These are phyloP conservation scores for Hypomecis atomaria DNA, from an alignment of 2,888 invertebrate genomes.

Conservation along the genomic window DNA sequence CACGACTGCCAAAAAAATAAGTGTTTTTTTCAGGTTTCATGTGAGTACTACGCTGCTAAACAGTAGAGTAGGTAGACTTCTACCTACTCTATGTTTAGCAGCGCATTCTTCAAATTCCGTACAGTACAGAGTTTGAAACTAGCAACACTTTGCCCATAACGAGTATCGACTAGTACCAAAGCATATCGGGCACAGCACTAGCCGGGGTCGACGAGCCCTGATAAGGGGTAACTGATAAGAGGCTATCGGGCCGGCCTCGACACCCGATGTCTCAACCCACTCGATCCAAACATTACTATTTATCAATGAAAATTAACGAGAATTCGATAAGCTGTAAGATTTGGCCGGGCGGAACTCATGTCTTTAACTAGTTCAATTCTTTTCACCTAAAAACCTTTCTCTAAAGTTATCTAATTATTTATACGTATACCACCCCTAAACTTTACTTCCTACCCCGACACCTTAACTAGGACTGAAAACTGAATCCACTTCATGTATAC, in stretches of 20 bases:
- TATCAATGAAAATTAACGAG: slow-evolving; percentile 51
- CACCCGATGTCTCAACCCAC: slow-evolving; percentile 48
- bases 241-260: slow-evolving; percentile 49
- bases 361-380: too few relatives aligned
- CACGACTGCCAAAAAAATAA: too few relatives aligned
- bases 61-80: too few relatives aligned
- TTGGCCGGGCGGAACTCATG: background rate
- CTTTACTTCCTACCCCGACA: too few relatives aligned
- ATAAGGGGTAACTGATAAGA: slow-evolving; percentile 37
- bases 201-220: slow-evolving; percentile 56
- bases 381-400: too few relatives aligned
- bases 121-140: background rate
- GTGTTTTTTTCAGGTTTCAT: too few relatives aligned
- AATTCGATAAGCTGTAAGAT: slow-evolving; percentile 27
- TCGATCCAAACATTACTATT: slow-evolving; percentile 51
- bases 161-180: slow-evolving; percentile 18
- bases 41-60: too few relatives aligned
- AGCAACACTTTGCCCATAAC: slow-evolving; percentile 15
- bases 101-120: background rate
- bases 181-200: slow-evolving; percentile 39
- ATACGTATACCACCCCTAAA: too few relatives aligned
- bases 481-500: too few relatives aligned
- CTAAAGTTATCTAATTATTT: too few relatives aligned
- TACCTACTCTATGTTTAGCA: too few relatives aligned
- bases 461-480: too few relatives aligned